phyloP scores from a whole-genome alignment of 2,888 invertebrate species.

The Tetranychus piercei region DNA sequence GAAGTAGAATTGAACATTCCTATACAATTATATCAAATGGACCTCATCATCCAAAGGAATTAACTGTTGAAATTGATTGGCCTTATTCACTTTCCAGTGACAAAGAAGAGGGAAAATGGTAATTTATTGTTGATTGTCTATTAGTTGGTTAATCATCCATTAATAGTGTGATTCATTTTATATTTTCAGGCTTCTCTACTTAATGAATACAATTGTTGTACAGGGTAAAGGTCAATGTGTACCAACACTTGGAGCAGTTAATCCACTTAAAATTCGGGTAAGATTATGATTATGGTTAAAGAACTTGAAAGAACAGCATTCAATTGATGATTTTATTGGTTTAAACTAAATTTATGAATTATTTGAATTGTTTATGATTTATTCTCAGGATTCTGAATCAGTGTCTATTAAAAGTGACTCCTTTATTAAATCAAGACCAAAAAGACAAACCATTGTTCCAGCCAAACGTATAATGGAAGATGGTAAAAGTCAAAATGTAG shows the following conservation, averaged over 20 bases:
- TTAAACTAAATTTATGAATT: background rate
- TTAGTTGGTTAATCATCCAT: background rate
- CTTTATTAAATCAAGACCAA: slow-evolving; percentile 15
- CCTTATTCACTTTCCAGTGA: slow-evolving; percentile 58
- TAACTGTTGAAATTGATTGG: slow-evolving; percentile 63
- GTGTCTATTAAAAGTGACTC: background rate
- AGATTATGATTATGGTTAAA: slow-evolving; percentile 21
- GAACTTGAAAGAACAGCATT: slow-evolving; percentile 32
- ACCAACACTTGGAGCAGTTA: slow-evolving; percentile 43
- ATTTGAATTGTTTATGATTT: background rate
- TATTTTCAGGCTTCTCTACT: slow-evolving; percentile 34
- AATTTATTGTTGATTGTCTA: background rate
- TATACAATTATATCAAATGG: slow-evolving; percentile 60
- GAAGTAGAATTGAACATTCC: slow-evolving; percentile 33
- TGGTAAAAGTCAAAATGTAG: slow-evolving; percentile 51
- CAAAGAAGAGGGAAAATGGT: slow-evolving; percentile 26
- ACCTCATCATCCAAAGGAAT: slow-evolving; percentile 57
- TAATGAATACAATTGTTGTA: slow-evolving; percentile 17
- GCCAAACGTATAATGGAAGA: slow-evolving; percentile 39
- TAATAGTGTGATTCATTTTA: background rate
- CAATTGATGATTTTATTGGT: background rate
- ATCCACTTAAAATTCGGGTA: slow-evolving; percentile 42
- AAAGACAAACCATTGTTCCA: slow-evolving; percentile 45
- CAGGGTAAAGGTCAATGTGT: slow-evolving; percentile 26
- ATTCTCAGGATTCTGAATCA: background rate